These are phyloP conservation scores for Coendou prehensilis DNA, from an alignment of 2,797 vertebrate species.

Conservation along the genomic window DNA sequence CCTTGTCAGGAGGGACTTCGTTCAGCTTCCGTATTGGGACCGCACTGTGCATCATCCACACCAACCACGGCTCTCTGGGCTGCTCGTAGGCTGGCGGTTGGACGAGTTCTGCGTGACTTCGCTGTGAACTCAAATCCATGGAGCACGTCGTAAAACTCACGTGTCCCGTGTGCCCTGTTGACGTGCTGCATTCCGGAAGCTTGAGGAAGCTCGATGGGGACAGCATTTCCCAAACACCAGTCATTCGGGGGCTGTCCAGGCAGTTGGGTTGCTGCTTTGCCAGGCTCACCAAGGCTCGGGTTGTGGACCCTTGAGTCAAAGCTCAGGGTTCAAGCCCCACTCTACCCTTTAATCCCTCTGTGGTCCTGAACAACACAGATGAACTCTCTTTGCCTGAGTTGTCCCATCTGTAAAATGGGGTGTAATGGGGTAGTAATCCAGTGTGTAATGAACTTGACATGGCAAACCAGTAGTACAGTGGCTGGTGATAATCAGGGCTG, in stretches of 20 bases:
- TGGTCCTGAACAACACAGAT: neutral
- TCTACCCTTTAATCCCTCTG: neutral
- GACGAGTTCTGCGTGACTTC: neutral
- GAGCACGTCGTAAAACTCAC: neutral
- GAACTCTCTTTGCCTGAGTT: neutral
- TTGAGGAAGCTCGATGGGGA: accelerated
- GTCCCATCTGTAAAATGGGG: neutral
- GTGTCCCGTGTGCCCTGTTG: neutral
- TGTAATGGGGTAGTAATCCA: neutral
- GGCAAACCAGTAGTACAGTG: neutral
- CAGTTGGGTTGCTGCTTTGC: neutral
- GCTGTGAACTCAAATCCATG: neutral
- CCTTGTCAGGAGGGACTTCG: constrained; percentile 29
- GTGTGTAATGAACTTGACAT: accelerated
- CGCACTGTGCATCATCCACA: neutral
- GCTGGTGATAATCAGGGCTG: neutral
- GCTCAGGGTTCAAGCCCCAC: neutral
- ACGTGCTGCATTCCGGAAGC: neutral
- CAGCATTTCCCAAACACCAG: neutral
- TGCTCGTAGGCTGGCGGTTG: neutral
- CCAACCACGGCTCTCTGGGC: neutral
- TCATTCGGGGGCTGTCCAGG: accelerated
- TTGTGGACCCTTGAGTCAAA: neutral
- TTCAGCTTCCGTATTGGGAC: neutral
- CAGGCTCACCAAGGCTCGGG: neutral